Evolutionary conservation across 2,797 vertebrate genomes (phyloP), one percentile per base, ranked within the genome.

Genomic region (Pithecia hirsuta): DNA sequence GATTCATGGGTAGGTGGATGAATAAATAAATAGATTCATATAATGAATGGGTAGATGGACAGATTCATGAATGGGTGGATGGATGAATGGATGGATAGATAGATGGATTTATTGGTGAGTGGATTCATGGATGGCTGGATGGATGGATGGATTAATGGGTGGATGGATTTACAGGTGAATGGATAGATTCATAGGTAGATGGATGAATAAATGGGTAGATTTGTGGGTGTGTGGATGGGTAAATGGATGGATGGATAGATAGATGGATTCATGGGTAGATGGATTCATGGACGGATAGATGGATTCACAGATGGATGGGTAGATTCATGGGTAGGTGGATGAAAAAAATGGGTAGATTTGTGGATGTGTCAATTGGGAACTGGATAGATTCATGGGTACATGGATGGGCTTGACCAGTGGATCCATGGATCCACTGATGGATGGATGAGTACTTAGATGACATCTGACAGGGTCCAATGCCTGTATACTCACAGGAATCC

Each of bases 241-340:
- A 5, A 10, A 14, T 2, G 2, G 33, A 52, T 8, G 5, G 15
- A 8, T 44, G 44, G 44, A 30, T 24, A 1, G 4, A 33, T 4
- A 3, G 13, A 15, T n/a, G 5, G 3, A 2, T 59, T 0, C 5
- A 57, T 24, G 55, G 2, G 9, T 67, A 11, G 8, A 30, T n/a
- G 3, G 33, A 41, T 82, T 26, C 22, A 26, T 50, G 20, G 46
- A 48, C 50, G 15, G 2, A n/a, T 22, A 11, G 0, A 1, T 33
- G 6, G 14, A n/a, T 59, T 59, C 57, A 59, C 5, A 5, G 57
- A 5, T 28, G 57, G 57, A 59, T 28, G 26, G 20, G 30, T 83
- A 41, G 9, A 33, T 48, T 48, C 17, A 4, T 33, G 28, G 41
- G 2, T 48, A 14, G 7, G 1, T 36, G 10, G 17, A 33, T 13